A percentile compares a stretch with the other conserved stretches of the same genome.
Conservation (phyloP, 1,140 invertebrate species). For the Holcopasites calliopsidis region DNA sequence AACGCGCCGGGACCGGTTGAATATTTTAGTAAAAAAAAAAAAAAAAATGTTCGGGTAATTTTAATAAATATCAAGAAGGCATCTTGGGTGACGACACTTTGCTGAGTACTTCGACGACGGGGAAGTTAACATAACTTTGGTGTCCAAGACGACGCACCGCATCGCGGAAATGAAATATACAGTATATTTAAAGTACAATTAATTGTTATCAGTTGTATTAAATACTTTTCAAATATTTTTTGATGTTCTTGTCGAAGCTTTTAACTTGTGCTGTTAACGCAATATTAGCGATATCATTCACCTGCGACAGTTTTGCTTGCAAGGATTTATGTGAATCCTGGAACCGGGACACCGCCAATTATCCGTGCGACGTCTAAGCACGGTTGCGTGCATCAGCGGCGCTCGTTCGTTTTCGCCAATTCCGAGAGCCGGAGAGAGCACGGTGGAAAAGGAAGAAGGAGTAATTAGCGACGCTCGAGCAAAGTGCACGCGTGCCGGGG, state of each 20-base stretch:
- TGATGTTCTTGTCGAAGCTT: no score
- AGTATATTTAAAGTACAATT: no score
- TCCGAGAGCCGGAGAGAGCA: not conserved
- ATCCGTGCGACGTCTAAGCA: not conserved
- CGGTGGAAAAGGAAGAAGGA: not conserved
- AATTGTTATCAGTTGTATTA: no score
- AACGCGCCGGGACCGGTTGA: conserved; percentile 7
- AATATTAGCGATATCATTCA: no score
- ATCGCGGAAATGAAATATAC: no score
- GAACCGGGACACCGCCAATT: not conserved
- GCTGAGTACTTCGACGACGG: no score
- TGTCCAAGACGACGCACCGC: not conserved
- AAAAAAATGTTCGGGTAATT: not conserved
- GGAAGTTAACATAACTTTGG: no score
- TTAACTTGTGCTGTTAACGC: no score
- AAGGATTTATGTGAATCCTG: conserved; percentile 4
- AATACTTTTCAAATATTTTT: no score
- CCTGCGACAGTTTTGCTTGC: not conserved
- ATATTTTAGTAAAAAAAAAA: not conserved
- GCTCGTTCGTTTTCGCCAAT: conserved; percentile 12
- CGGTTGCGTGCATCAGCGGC: not conserved
- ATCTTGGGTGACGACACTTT: no score
- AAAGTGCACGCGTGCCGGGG: conserved; percentile 13
- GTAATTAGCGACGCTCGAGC: conserved; percentile 28
- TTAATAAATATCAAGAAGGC: conserved; percentile 4